phyloP scores from a whole-genome alignment of 2,113 vertebrate species.

The Edolisoma coerulescens region DNA sequence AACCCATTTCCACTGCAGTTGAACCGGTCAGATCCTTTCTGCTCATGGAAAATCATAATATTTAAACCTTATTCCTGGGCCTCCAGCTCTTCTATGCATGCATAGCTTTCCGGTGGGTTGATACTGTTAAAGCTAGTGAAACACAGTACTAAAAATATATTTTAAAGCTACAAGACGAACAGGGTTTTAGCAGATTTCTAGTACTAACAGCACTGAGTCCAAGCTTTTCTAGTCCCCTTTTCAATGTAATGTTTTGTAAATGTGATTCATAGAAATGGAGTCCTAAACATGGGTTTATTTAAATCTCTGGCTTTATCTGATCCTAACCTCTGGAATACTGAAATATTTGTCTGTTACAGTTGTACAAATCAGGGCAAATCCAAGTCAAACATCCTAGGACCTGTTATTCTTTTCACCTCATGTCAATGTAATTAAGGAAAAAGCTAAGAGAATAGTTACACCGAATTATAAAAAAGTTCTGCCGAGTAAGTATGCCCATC shows the following conservation, averaged over 20 bases:
- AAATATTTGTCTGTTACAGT: neutral
- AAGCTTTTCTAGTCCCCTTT: neutral
- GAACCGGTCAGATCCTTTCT: neutral
- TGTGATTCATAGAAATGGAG: neutral
- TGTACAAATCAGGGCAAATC: neutral
- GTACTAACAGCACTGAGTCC: neutral
- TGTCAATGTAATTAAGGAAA: neutral
- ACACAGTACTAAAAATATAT: neutral
- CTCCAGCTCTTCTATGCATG: neutral
- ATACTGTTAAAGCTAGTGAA: neutral
- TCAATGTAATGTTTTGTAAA: neutral
- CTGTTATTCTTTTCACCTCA: neutral
- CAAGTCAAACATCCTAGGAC: neutral
- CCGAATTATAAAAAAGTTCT: neutral
- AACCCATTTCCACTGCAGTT: neutral
- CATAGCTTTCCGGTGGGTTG: neutral
- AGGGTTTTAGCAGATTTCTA: neutral
- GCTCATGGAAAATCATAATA: neutral
- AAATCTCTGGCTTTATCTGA: neutral
- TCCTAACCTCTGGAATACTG: neutral
- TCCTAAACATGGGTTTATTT: neutral
- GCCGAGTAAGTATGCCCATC: neutral
- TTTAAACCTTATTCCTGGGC: neutral
- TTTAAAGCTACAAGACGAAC: neutral
- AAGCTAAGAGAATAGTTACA: neutral